phyloP scores from a whole-genome alignment of 2,797 vertebrate genomes.

The Pelodytes ibericus region DNA sequence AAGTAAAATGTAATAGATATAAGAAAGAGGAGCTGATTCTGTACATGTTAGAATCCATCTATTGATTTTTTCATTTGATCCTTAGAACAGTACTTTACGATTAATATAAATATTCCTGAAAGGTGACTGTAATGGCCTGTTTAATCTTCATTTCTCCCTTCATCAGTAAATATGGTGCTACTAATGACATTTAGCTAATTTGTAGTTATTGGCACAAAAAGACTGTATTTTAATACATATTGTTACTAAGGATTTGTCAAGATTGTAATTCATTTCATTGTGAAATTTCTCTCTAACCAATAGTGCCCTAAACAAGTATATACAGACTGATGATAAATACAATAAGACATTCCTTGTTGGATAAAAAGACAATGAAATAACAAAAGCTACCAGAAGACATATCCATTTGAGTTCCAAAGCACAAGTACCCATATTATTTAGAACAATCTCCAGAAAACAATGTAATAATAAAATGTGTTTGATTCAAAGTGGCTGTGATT shows the following conservation, averaged over 20 bases:
- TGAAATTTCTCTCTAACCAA: too few relatives aligned
- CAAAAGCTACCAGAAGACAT: too few relatives aligned
- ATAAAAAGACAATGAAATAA: too few relatives aligned
- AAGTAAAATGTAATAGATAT: neutral
- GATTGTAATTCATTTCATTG: too few relatives aligned
- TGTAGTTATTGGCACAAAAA: neutral
- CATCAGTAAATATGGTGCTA: conserved; percentile 6
- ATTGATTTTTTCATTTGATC: conserved; percentile 38
- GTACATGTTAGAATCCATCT: neutral
- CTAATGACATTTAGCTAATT: neutral
- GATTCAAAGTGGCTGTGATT: conserved; percentile 14
- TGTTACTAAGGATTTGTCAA: too few relatives aligned
- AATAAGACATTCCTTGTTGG: too few relatives aligned
- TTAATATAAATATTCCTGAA: conserved; percentile 37
- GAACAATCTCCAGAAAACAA: too few relatives aligned
- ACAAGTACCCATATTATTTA: too few relatives aligned
- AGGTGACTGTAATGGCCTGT: conserved; percentile 7
- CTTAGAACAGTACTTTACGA: conserved; percentile 25
- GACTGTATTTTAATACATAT: too few relatives aligned
- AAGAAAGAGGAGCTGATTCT: neutral
- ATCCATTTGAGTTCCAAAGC: too few relatives aligned
- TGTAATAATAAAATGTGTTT: conserved; percentile 7
- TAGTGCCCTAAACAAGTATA: too few relatives aligned
- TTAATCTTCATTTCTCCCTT: conserved; percentile 28
- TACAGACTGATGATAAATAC: too few relatives aligned